phyloP scores from a whole-genome alignment of 37 sponge, comb jelly and placozoan species.

The Haliclona indistincta region DNA sequence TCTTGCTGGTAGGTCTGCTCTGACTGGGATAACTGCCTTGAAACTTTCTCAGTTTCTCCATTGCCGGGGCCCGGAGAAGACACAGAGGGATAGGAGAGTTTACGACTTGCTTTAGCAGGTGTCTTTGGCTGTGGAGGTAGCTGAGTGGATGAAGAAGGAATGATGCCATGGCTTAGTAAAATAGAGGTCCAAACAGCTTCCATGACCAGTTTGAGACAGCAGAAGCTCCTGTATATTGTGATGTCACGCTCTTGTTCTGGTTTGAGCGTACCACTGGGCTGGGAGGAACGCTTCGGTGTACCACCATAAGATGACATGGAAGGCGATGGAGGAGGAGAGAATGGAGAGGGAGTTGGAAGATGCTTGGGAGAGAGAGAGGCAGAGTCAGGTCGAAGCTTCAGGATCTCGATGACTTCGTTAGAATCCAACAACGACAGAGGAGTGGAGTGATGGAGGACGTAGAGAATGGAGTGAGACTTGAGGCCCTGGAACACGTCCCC shows the following conservation, averaged over 20 bases:
- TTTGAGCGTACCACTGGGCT: conserved; percentile 23
- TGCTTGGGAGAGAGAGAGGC: conserved; percentile 30
- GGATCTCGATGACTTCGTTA: conserved; percentile 80
- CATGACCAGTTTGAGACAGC: conserved; percentile 69
- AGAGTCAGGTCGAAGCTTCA: conserved; percentile 68
- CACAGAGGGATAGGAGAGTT: no score
- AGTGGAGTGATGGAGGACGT: conserved; percentile 86
- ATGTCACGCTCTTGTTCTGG: conserved; percentile 87
- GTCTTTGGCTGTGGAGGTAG: neutral
- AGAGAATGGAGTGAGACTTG: conserved; percentile 90
- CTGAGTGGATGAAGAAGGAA: neutral
- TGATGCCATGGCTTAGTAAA: conserved; percentile 20
- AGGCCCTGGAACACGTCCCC: conserved; percentile 89
- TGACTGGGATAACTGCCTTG: neutral
- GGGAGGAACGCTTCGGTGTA: conserved; percentile 12
- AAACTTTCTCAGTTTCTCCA: neutral
- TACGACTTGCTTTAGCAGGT: neutral
- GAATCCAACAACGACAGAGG: conserved; percentile 75
- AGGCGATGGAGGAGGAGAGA: conserved; percentile 49
- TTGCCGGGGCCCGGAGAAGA: no score
- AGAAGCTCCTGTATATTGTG: conserved; percentile 75
- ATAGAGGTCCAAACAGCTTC: conserved; percentile 66
- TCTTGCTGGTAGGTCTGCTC: no score
- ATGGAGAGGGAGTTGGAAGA: no score
- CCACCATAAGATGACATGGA: conserved; percentile 18